Evolutionary conservation across 2,888 invertebrate genomes (phyloP), one percentile per base, ranked within the genome.

Genomic region (Amphipoea lucens): DNA sequence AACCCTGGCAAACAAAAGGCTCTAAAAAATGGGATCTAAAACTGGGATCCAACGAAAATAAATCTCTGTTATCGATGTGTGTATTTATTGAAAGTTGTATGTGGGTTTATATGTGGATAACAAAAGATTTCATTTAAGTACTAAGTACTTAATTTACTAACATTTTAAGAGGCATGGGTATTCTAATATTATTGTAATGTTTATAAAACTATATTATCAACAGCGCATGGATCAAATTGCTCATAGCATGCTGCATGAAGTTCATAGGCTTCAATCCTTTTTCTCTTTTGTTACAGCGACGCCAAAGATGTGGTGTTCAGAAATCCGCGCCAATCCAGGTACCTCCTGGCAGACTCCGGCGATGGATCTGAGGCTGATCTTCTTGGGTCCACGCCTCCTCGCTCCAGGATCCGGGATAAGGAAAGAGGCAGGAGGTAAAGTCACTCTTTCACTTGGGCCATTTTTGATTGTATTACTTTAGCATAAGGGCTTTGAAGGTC

Each of bases 331-430:
- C 91, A 92, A 2, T 93, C 96, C 23, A 89, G 91, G 67, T 93
- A 84, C 81, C 91, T 96, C 42, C 92, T 96, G 85, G 95, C 92
- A 65, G 96, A 96, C 87, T 92, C 91, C 54, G 96, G 96, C 2
- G 95, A 96, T 73, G 96, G 96, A 2, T 95, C 97, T 79, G 97
- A 97, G 83, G 95, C 96, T 0, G 98, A 98, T 90, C 97, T 97
- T 84, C 98, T 98, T 87, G 98, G 98, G 75, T 97, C 97, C 92
- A 98, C 98, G 68, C 98, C 98, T n/a, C 98, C 98, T 0, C 97
- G 98, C 86, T 98, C 98, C 73, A 97, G 98, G 90, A 97, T 98
- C 90, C 97, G 97, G 91, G 97, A 97, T 87, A 98, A 98, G 92
- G 97, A 97, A 90, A 95, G 95, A 88, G 91, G 95, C 88, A 91